Evolutionary conservation across 2,113 vertebrate species (phyloP).

Genomic region (Zingel zingel): DNA sequence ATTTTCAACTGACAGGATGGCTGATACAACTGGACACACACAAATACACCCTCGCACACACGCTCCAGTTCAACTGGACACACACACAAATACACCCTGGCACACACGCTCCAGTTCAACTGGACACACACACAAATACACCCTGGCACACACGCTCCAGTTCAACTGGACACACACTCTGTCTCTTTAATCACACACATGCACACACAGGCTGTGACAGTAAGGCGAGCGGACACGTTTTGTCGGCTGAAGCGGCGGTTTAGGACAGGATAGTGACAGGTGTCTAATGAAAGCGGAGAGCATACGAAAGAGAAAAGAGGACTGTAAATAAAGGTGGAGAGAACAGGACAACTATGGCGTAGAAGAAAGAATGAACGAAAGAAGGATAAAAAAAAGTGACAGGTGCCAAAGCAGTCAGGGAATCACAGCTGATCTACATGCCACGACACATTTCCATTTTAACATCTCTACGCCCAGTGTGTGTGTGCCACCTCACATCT

Average conservation of each 20-base stretch:
- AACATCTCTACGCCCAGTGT: slow-evolving; percentile 15
- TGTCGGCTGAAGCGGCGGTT: slow-evolving; percentile 28
- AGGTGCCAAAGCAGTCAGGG: slow-evolving; percentile 56
- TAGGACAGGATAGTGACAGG: slow-evolving; percentile 57
- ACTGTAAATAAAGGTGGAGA: slow-evolving; percentile 7
- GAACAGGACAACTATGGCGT: neutral
- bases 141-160: slow-evolving; percentile 1
- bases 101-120: slow-evolving; percentile 12
- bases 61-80: slow-evolving; percentile 14
- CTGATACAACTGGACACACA: slow-evolving; percentile 53
- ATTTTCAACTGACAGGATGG: slow-evolving; percentile 51
- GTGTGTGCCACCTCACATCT: slow-evolving; percentile 39
- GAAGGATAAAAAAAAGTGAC: slow-evolving; percentile 50
- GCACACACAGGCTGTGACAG: slow-evolving; percentile 37
- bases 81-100: slow-evolving; percentile 11
- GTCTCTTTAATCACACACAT: slow-evolving; percentile 35
- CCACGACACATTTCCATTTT: slow-evolving; percentile 46
- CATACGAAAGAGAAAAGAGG: neutral
- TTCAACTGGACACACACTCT: slow-evolving; percentile 22
- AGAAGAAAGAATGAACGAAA: slow-evolving; percentile 21
- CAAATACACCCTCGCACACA: slow-evolving; percentile 1
- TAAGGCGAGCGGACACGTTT: slow-evolving; percentile 42
- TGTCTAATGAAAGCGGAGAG: slow-evolving; percentile 37
- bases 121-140: slow-evolving; percentile 32
- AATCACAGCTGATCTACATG: slow-evolving; percentile 58